Evolutionary conservation across 2,113 vertebrate species (phyloP).

Genomic region (Ranitomeya variabilis): DNA sequence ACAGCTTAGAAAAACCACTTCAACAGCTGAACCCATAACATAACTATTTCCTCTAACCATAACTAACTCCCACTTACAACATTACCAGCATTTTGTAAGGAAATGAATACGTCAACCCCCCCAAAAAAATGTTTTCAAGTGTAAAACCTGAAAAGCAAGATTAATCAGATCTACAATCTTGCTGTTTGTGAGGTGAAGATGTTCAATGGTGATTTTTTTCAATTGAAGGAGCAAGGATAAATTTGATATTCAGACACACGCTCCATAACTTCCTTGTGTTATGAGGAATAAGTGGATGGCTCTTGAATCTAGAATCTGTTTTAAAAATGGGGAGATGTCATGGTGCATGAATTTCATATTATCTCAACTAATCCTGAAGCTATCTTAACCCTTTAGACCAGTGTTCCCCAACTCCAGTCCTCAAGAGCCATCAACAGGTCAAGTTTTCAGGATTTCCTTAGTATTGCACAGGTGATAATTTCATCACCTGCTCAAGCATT

Average conservation of each 20-base stretch:
- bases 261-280: not conserved
- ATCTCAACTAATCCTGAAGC: not conserved
- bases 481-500: too few species aligned
- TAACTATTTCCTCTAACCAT: not conserved
- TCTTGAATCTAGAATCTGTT: constrained; percentile 11
- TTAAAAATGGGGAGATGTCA: not conserved
- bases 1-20: not conserved
- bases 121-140: not conserved
- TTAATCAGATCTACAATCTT: not conserved
- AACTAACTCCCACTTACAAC: not conserved
- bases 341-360: constrained; percentile 12
- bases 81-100: not conserved
- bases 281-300: constrained; percentile 1
- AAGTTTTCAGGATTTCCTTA: too few species aligned
- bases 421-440: too few species aligned
- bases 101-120: not conserved
- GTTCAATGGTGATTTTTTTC: not conserved
- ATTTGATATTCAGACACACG: constrained; percentile 3
- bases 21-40: not conserved
- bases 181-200: not conserved
- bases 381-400: constrained; percentile 2
- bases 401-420: too few species aligned
- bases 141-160: not conserved
- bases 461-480: too few species aligned
- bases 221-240: not conserved